phyloP scores from a whole-genome alignment of 1,140 invertebrate genomes.

The Ericerus pela region DNA sequence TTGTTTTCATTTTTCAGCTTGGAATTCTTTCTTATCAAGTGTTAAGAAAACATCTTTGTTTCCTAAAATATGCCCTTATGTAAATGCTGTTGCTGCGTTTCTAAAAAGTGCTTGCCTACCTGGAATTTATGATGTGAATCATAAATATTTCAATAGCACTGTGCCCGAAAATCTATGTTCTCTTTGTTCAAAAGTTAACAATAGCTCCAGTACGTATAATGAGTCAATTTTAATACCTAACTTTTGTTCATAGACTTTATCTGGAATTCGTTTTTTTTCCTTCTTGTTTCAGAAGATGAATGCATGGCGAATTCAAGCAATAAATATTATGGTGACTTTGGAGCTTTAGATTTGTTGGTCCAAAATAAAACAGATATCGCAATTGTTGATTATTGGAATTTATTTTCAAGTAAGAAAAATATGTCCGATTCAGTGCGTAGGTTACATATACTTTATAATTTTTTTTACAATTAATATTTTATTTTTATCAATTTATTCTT shows the following conservation, averaged over 20 bases:
- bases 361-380: conserved; percentile 40
- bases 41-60: conserved; percentile 34
- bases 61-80: conserved; percentile 38
- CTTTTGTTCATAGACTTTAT: no score
- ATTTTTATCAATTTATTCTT: no score
- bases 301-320: conserved; percentile 35
- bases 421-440: no score
- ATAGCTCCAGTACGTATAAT: conserved; percentile 22
- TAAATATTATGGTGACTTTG: conserved; percentile 47
- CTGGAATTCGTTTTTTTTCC: no score
- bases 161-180: conserved; percentile 26
- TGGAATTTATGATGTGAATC: conserved; percentile 35
- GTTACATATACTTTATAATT: no score
- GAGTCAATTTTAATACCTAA: no score
- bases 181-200: conserved; percentile 21
- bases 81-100: conserved; percentile 37
- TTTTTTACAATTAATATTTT: no score
- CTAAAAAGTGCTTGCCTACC: conserved; percentile 41
- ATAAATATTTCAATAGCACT: conserved; percentile 28
- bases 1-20: conserved; percentile 31
- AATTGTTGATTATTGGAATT: conserved; percentile 38
- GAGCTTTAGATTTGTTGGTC: conserved; percentile 40
- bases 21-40: conserved; percentile 40
- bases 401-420: conserved; percentile 26
- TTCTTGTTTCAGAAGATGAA: conserved; percentile 21